phyloP scores from a whole-genome alignment of 2,113 vertebrate species.

The Cyanoderma ruficeps region DNA sequence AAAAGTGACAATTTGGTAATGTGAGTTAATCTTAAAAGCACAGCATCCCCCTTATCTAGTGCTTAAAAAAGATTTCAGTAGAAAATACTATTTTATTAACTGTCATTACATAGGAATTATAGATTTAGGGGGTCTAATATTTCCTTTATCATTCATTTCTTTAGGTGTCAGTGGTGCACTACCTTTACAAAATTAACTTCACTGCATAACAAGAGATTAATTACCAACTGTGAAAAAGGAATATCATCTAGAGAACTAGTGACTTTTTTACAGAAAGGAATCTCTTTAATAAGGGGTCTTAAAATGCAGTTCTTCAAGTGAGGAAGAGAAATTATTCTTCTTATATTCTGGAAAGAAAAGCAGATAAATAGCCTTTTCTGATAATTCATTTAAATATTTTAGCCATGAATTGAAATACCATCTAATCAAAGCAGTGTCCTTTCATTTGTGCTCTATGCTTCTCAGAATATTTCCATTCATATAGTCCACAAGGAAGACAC shows the following conservation, averaged over 20 bases:
- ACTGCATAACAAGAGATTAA: constrained; percentile 14
- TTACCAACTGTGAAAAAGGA: constrained; percentile 13
- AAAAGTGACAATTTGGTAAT: constrained; percentile 34
- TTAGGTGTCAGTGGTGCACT: constrained; percentile 47
- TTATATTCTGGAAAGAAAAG: constrained; percentile 8
- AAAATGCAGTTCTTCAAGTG: neutral
- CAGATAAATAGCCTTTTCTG: neutral
- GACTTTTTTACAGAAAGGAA: neutral
- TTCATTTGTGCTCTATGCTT: neutral
- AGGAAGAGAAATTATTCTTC: neutral
- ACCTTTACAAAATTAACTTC: constrained; percentile 57
- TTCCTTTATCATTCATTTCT: constrained; percentile 62
- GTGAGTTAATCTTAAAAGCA: constrained; percentile 57
- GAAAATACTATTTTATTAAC: constrained; percentile 55
- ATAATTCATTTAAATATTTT: constrained; percentile 19
- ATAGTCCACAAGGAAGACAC: neutral
- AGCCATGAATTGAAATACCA: neutral
- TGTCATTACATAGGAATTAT: constrained; percentile 50
- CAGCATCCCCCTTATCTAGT: constrained; percentile 23
- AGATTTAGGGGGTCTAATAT: constrained; percentile 35
- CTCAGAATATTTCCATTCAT: neutral
- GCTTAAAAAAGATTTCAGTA: constrained; percentile 25
- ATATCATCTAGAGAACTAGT: neutral
- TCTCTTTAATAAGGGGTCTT: neutral
- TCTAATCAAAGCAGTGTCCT: neutral